phyloP scores from a whole-genome alignment of 2,113 vertebrate genomes.

The Erinaceus europaeus region DNA sequence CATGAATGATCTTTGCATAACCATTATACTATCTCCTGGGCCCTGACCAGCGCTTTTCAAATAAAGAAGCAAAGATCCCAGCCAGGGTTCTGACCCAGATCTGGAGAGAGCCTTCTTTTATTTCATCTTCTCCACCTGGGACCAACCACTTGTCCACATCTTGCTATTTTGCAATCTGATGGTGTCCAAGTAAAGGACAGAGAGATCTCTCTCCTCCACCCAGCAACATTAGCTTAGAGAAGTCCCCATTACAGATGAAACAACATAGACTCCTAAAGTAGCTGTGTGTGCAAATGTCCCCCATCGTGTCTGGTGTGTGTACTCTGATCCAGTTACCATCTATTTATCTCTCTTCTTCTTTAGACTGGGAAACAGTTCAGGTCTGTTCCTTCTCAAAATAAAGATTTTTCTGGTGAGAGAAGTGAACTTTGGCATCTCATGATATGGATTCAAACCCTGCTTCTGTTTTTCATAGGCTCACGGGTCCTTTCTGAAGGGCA shows the following conservation, averaged over 20 bases:
- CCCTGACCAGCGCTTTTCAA: no score
- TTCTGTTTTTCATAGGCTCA: not conserved
- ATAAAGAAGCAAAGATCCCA: no score
- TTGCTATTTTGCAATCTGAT: not conserved
- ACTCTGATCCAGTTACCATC: not conserved
- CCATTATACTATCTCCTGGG: no score
- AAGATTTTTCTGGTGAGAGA: not conserved
- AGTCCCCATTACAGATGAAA: not conserved
- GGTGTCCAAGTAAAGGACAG: not conserved
- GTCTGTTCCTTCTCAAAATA: not conserved
- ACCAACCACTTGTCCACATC: not conserved
- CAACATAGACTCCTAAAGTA: not conserved
- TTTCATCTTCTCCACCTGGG: not conserved
- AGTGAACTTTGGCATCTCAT: not conserved
- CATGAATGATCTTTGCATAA: no score
- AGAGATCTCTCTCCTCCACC: not conserved
- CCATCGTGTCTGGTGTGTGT: accelerated
- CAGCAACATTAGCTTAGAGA: not conserved
- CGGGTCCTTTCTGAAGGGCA: not conserved
- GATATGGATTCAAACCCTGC: no score
- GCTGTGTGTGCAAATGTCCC: not conserved
- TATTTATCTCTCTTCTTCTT: not conserved
- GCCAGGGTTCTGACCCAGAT: no score
- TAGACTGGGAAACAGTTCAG: not conserved
- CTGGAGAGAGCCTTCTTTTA: no score